phyloP scores from a whole-genome alignment of 1,140 invertebrate species.

The Hyles vespertilio region DNA sequence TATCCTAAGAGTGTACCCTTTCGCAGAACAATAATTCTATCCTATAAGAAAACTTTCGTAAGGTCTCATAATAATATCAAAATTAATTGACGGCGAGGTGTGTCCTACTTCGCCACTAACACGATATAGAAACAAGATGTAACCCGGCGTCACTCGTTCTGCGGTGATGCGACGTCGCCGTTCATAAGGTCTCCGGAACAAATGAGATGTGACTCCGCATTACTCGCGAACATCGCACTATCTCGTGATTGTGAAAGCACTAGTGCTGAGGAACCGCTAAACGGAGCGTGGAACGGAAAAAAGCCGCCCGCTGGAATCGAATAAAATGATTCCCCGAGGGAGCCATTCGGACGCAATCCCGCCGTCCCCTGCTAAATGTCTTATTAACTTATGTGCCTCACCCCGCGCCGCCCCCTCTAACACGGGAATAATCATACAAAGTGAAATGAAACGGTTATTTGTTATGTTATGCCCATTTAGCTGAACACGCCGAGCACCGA shows the following conservation, averaged over 20 bases:
- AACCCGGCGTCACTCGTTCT: conserved; percentile 16
- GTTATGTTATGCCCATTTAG: conserved; percentile 65
- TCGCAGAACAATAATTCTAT: no score
- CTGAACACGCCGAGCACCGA: conserved; percentile 46
- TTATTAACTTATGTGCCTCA: conserved; percentile 70
- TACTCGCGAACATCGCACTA: conserved; percentile 32
- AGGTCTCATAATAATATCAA: not conserved
- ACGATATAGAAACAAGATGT: conserved; percentile 11
- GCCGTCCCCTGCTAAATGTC: conserved; percentile 73
- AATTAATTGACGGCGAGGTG: conserved; percentile 2
- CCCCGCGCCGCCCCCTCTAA: conserved; percentile 37
- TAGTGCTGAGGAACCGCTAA: conserved; percentile 56
- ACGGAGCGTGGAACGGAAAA: conserved; percentile 72
- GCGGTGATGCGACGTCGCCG: conserved; percentile 35
- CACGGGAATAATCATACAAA: conserved; percentile 74
- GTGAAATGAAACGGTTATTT: conserved; percentile 76
- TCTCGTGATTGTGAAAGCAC: conserved; percentile 48
- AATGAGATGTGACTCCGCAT: conserved; percentile 38
- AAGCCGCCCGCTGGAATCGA: conserved; percentile 72
- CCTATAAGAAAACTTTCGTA: not conserved
- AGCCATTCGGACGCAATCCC: conserved; percentile 74
- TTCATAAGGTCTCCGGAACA: conserved; percentile 37
- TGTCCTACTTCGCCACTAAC: conserved; percentile 32
- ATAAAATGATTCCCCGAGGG: conserved; percentile 77
- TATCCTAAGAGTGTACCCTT: no score